phyloP scores from a whole-genome alignment of 2,113 vertebrate species.

The Anarrhichthys ocellatus region DNA sequence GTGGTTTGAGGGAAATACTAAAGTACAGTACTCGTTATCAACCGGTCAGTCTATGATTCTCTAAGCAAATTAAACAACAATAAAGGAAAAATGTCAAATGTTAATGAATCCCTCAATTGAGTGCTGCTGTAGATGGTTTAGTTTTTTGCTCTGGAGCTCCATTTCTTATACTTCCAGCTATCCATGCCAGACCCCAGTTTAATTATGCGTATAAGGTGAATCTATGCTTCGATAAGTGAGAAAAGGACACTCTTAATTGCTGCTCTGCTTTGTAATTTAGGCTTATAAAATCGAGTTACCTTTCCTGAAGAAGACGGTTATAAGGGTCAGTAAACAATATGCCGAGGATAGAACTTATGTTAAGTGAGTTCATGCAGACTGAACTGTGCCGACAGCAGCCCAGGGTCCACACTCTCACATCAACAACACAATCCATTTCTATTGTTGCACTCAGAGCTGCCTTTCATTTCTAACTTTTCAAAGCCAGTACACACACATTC shows the following conservation, averaged over 20 bases:
- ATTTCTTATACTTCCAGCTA: not conserved
- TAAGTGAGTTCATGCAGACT: not conserved
- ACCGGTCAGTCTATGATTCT: not conserved
- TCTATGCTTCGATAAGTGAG: not conserved
- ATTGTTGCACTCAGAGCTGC: not conserved
- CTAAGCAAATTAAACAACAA: not conserved
- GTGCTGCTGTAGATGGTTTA: not conserved
- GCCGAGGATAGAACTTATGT: not conserved
- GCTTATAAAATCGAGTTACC: not conserved
- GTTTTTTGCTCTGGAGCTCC: not conserved
- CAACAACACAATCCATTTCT: not conserved
- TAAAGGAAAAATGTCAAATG: not conserved
- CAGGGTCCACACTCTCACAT: not conserved
- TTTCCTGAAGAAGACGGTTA: not conserved
- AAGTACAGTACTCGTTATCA: not conserved
- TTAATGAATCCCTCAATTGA: not conserved
- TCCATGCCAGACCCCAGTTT: not conserved
- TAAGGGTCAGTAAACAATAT: slow-evolving; percentile 14
- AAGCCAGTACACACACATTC: not conserved
- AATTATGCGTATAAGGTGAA: slow-evolving; percentile 15
- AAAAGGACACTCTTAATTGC: slow-evolving; percentile 10
- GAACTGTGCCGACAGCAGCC: not conserved
- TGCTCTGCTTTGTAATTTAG: slow-evolving; percentile 7
- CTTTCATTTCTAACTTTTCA: slow-evolving; percentile 33
- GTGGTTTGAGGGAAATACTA: not conserved